Conservation (phyloP, 2,113 vertebrate genomes). For the Rhea americana region DNA sequence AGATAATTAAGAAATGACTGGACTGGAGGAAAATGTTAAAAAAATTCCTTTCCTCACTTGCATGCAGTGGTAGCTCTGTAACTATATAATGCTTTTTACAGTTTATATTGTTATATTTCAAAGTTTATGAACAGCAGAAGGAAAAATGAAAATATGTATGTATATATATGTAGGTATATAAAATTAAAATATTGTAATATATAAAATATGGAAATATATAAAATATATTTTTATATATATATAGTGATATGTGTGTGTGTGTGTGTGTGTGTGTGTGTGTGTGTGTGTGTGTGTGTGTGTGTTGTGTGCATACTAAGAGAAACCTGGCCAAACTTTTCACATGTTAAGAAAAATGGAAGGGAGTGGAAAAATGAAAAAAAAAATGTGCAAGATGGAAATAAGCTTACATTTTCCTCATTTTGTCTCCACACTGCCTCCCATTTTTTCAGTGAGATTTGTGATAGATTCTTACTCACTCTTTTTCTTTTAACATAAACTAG, state of each 20-base stretch:
- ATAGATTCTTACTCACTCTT: neutral
- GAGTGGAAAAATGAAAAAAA: neutral
- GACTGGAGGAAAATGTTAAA: neutral
- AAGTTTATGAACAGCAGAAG: neutral
- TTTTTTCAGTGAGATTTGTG: neutral
- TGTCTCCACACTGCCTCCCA: fast-evolving
- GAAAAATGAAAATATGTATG: neutral
- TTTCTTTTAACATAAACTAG: neutral
- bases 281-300: too few relatives aligned
- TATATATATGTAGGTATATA: too few relatives aligned
- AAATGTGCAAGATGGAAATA: neutral
- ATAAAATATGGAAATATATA: too few relatives aligned
- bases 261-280: too few relatives aligned
- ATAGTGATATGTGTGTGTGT: too few relatives aligned
- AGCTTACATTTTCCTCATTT: neutral
- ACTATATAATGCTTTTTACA: neutral
- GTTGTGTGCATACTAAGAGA: neutral
- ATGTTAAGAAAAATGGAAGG: neutral
- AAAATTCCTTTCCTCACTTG: neutral
- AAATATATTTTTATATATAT: neutral
- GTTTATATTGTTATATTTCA: neutral
- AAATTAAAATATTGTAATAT: neutral
- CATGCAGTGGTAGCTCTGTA: neutral
- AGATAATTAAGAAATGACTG: neutral
- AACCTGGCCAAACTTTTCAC: neutral